Evolutionary conservation across 1,140 invertebrate genomes (phyloP).

Genomic region (Cheumatopsyche charites): DNA sequence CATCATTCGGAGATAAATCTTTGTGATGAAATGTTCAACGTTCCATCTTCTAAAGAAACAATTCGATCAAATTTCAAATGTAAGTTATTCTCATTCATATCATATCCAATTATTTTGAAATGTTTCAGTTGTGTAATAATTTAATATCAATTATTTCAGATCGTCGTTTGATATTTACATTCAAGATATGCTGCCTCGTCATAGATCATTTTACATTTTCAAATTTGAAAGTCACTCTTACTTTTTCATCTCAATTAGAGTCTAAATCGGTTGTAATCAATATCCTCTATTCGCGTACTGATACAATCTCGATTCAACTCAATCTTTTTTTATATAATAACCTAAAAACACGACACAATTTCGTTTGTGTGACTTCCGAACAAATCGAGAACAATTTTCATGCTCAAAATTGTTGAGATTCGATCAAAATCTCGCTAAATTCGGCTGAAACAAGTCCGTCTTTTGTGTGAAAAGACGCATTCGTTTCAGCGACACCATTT

Average conservation of each 20-base stretch:
- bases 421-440: constrained; percentile 7
- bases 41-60: not conserved
- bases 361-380: constrained; percentile 19
- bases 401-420: not conserved
- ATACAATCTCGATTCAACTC: not conserved
- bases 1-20: not conserved
- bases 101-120: not conserved
- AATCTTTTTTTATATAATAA: not conserved
- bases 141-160: too few species aligned
- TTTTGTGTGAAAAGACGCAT: constrained; percentile 16
- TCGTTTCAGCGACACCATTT: constrained; percentile 9
- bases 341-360: constrained; percentile 3
- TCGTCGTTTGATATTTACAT: not conserved
- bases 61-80: not conserved
- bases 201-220: constrained; percentile 3
- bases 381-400: constrained; percentile 2
- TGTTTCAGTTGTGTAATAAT: too few species aligned
- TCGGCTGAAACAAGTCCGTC: not conserved
- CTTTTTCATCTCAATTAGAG: not conserved
- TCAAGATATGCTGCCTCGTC: not conserved
- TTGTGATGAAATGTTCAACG: constrained; percentile 14
- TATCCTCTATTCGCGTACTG: not conserved
- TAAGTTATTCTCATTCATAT: not conserved
- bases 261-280: not conserved
- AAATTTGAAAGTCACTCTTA: constrained; percentile 18